Evolutionary conservation across 2,113 vertebrate genomes (phyloP).

Genomic region (Rhegmatorhina hoffmannsi): DNA sequence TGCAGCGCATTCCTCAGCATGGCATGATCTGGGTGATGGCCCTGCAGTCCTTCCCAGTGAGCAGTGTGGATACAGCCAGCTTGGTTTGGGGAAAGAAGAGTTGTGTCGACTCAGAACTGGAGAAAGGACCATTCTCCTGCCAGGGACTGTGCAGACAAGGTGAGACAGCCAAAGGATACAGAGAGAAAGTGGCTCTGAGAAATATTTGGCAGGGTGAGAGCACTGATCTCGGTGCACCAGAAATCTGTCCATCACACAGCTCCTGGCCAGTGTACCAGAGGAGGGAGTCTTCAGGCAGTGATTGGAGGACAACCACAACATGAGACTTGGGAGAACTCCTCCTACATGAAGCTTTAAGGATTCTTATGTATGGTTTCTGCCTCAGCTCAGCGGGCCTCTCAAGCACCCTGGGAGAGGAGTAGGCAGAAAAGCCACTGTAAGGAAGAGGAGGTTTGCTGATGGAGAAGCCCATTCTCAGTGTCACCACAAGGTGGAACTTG

Average conservation of each 20-base stretch:
- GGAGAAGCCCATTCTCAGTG: conserved; percentile 15
- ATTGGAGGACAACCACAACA: background rate
- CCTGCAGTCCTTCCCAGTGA: background rate
- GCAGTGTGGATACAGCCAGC: background rate
- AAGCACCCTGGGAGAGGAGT: background rate
- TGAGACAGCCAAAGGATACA: background rate
- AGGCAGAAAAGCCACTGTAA: background rate
- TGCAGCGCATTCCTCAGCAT: background rate
- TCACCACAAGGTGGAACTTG: conserved; percentile 73
- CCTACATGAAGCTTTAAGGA: background rate
- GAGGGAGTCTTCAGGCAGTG: background rate
- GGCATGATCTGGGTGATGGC: background rate
- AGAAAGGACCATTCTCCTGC: background rate
- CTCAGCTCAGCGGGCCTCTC: background rate
- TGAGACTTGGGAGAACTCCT: background rate
- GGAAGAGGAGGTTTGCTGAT: background rate
- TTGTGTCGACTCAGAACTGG: background rate
- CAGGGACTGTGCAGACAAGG: background rate
- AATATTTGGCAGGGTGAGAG: background rate
- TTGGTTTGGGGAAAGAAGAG: background rate
- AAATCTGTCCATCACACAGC: rapidly evolving
- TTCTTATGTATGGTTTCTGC: background rate
- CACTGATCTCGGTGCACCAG: background rate
- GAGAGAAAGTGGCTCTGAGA: background rate
- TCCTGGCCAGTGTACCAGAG: background rate